Percentiles rank a stretch among this genome's conserved stretches.
Conservation (phyloP, 2,797 vertebrate genomes). For the Geotrypetes seraphini region DNA sequence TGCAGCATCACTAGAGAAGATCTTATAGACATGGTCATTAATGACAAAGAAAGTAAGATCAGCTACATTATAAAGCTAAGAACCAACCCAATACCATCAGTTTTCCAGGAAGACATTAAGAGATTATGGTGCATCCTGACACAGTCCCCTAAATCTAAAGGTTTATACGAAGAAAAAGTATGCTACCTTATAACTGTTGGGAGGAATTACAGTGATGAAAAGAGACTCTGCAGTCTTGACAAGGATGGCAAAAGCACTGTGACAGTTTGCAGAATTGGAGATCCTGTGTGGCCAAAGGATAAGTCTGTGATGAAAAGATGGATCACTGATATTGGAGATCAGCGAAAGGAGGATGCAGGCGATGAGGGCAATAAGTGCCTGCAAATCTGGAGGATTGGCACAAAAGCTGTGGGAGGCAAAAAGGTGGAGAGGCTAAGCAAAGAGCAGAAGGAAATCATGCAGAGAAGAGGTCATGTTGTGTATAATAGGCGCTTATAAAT, state of each 20-base stretch:
- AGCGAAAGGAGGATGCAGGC: background rate
- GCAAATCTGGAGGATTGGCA: conserved; percentile 5
- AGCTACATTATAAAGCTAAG: background rate
- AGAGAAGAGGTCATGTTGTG: no score
- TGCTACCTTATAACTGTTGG: conserved; percentile 4
- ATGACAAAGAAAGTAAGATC: background rate
- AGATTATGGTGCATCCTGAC: background rate
- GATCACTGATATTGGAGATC: background rate
- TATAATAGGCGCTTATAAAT: no score
- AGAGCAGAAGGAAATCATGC: no score
- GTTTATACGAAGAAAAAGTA: background rate
- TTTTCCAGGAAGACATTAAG: background rate
- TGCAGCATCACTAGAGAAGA: no score
- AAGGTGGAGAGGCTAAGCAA: no score
- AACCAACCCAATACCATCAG: background rate
- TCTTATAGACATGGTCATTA: background rate
- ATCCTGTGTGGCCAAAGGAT: conserved; percentile 5
- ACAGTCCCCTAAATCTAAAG: background rate
- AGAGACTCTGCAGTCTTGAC: background rate
- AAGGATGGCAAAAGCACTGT: background rate
- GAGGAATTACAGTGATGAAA: background rate
- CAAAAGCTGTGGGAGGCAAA: background rate
- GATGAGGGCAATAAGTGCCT: conserved; percentile 3
- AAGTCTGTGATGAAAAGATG: conserved; percentile 4
- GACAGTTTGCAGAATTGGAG: background rate